Percentiles rank a stretch among this genome's conserved stretches.
Evolutionary conservation across 2,888 invertebrate genomes (phyloP).

Genomic region (Stenoptilia bipunctidactyla): DNA sequence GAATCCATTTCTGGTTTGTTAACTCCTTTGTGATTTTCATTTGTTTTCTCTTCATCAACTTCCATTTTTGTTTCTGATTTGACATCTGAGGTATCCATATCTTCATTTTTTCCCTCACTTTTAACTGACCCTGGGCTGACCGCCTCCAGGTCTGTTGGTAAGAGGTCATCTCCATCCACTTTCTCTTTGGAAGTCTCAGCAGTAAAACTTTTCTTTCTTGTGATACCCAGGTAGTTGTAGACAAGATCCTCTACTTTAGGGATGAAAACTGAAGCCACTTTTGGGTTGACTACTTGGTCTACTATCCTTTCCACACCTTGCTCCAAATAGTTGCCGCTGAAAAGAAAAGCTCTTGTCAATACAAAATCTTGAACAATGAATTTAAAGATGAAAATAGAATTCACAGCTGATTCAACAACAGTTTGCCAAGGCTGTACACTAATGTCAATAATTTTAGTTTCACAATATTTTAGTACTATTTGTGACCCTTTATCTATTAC

Average conservation of each 20-base stretch:
- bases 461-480: too few relatives aligned
- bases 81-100: constrained; percentile 30
- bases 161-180: constrained; percentile 58
- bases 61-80: constrained; percentile 29
- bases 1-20: constrained; percentile 61
- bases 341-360: too few relatives aligned
- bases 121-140: constrained; percentile 85
- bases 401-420: too few relatives aligned
- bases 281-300: constrained; percentile 95
- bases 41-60: constrained; percentile 33
- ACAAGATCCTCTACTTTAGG: constrained; percentile 93
- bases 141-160: constrained; percentile 84
- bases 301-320: constrained; percentile 95
- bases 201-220: constrained; percentile 70
- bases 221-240: constrained; percentile 87
- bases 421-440: too few relatives aligned
- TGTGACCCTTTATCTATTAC: too few relatives aligned
- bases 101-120: constrained; percentile 50
- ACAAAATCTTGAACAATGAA: too few relatives aligned
- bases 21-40: constrained; percentile 26
- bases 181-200: constrained; percentile 43
- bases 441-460: too few relatives aligned
- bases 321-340: constrained; percentile 88
- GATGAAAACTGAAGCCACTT: constrained; percentile 88
- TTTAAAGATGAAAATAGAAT: too few relatives aligned